phyloP scores from a whole-genome alignment of 2,797 vertebrate species.

The Sebastes hubbsi region DNA sequence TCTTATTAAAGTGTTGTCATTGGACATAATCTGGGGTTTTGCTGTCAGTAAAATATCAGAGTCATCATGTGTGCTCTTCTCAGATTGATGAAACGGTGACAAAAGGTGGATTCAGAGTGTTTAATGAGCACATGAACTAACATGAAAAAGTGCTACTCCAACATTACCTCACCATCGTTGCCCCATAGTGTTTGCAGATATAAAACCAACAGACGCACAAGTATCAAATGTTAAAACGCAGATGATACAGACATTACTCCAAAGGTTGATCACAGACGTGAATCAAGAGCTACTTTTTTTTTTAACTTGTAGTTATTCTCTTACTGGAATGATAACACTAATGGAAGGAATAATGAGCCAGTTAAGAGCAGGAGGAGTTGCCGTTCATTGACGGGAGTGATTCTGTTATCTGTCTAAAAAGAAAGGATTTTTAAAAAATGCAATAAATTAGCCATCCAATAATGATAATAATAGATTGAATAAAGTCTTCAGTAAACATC shows the following conservation, averaged over 20 bases:
- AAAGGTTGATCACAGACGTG: not conserved
- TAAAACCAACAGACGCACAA: not conserved
- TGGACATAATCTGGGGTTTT: not conserved
- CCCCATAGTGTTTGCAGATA: not conserved
- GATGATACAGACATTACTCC: not conserved
- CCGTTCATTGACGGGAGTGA: not conserved
- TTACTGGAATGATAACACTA: not conserved
- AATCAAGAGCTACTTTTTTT: not conserved
- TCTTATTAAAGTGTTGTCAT: not conserved
- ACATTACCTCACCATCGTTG: not conserved
- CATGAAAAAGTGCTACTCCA: not conserved
- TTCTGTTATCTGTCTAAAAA: not conserved
- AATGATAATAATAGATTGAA: not conserved
- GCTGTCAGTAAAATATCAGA: not conserved
- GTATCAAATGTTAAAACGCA: slow-evolving; percentile 23
- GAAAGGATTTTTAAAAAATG: not conserved
- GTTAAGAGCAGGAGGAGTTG: not conserved
- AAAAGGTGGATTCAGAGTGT: not conserved
- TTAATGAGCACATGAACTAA: not conserved
- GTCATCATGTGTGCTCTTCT: not conserved
- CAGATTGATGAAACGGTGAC: not conserved
- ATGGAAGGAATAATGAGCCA: not conserved
- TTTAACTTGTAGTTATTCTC: not conserved
- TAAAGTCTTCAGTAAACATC: not conserved
- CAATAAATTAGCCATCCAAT: not conserved